Conservation (phyloP, 2,797 vertebrate genomes). For the Alcedo quadribrachys region DNA sequence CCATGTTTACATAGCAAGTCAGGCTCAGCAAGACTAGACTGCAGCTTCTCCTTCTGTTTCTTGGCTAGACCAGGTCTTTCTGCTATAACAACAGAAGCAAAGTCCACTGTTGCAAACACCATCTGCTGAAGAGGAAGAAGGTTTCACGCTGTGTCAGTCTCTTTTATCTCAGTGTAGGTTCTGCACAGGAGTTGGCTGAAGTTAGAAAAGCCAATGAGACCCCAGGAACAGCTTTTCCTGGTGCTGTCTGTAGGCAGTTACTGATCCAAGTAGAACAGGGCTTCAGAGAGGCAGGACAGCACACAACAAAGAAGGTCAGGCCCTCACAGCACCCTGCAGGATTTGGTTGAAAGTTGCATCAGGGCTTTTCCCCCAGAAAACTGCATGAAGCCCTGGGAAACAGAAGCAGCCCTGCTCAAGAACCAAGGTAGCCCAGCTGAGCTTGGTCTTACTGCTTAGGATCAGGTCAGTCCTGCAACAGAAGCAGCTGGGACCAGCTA, state of each 20-base stretch:
- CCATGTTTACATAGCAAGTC: neutral
- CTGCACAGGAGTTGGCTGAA: constrained; percentile 42
- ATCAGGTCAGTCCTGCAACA: neutral
- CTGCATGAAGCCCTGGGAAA: neutral
- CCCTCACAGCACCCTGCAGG: neutral
- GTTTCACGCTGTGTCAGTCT: constrained; percentile 51
- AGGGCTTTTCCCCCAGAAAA: neutral
- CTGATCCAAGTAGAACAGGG: neutral
- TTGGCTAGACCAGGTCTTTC: constrained; percentile 11
- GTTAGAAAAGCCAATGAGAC: constrained; percentile 32
- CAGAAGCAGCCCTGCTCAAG: neutral
- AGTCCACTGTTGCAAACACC: constrained; percentile 61
- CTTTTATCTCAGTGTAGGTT: constrained; percentile 58
- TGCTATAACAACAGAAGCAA: constrained; percentile 23
- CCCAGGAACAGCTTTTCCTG: constrained; percentile 15
- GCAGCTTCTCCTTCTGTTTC: constrained; percentile 24
- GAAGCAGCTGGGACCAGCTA: neutral
- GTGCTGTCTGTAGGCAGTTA: neutral
- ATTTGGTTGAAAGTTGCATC: neutral
- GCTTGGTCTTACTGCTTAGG: neutral
- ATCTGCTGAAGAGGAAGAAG: constrained; percentile 71
- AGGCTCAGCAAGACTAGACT: neutral
- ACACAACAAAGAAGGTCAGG: neutral
- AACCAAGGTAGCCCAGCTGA: neutral
- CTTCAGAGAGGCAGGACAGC: neutral